Evolutionary conservation across 2,113 vertebrate species (phyloP).

Genomic region (Rana temporaria): DNA sequence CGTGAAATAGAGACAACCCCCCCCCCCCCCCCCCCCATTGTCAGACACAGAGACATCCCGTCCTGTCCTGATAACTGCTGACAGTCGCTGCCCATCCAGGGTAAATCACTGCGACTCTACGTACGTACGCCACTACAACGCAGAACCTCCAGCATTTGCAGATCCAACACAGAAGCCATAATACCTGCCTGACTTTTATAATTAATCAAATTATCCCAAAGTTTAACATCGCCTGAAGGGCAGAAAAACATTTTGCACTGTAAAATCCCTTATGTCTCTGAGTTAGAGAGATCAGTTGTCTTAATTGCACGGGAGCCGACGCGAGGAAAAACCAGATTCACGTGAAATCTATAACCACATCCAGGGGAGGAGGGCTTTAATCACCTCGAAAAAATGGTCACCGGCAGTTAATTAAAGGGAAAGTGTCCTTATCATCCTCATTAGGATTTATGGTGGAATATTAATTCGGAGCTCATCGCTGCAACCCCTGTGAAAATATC

Average conservation of each 20-base stretch:
- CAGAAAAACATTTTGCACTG: constrained; percentile 79
- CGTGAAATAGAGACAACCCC: too few species aligned
- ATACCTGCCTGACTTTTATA: constrained; percentile 89
- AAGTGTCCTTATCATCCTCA: constrained; percentile 78
- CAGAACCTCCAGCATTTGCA: constrained; percentile 31
- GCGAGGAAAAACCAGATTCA: constrained; percentile 90
- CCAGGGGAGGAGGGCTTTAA: constrained; percentile 86
- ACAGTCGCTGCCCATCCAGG: not conserved
- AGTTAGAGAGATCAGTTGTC: constrained; percentile 85
- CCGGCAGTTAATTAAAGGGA: constrained; percentile 97
- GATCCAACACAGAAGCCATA: constrained; percentile 72
- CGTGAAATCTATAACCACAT: constrained; percentile 92
- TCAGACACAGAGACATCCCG: not conserved
- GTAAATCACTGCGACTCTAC: too few species aligned
- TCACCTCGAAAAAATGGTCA: constrained; percentile 91
- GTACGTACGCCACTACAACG: not conserved
- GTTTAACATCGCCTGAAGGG: constrained; percentile 88
- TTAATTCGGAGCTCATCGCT: constrained; percentile 76
- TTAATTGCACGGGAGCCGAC: constrained; percentile 95
- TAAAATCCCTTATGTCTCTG: constrained; percentile 89
- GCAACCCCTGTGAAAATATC: too few species aligned
- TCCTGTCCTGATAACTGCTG: not conserved
- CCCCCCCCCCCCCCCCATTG: not conserved
- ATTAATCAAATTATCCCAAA: constrained; percentile 96
- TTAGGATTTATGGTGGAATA: constrained; percentile 80